Base-by-base conservation (phyloP, 2,797 vertebrate genomes). In the Antrozous pallidus region DNA sequence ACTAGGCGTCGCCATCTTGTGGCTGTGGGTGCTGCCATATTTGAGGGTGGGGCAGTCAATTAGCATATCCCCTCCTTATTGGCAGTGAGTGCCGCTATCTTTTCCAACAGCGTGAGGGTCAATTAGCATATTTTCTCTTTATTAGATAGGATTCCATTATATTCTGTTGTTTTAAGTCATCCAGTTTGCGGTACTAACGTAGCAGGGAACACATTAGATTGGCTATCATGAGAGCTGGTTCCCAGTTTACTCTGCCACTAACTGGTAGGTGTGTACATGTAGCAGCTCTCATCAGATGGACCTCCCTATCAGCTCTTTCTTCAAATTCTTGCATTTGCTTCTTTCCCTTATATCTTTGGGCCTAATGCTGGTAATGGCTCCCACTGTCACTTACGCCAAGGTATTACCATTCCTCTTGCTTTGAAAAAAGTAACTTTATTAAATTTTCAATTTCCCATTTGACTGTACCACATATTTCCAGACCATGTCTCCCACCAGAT, bases 211-310 rank as follows among this genome's bases (percentile, higher is more conserved):
- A 17, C 6, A 1, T 18, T 31, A 77, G 71, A 49, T 2, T 42
- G 67, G 56, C 31, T 40, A 61, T 42, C 22, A 1, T 2, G 38
- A 80, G 45, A 65, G 45, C 73, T 24, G 56, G 20, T 24, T n/a
- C 54, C 31, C 78, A 26, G n/a, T 31, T 28, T 24, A 18, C 17
- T 11, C 26, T 0, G 12, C 28, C 8, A 13, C 40, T 54, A 3
- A 47, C 45, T 65, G 12, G 42, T 26, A 7, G 17, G n/a, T 18
- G 0, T 3, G 7, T 5, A 47, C 8, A 3, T 17, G 51, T 6
- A 28, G n/a, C 36, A 16, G 67, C 22, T 67, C 26, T 47, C 31
- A 45, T 22, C 38, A 28, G 3, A 12, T 2, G 31, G 18, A 2
- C 63, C 40, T 31, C 54, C 75, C 5, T 18, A 2, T 38, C 38